phyloP scores from a whole-genome alignment of 2,113 vertebrate species.

The Cygnus atratus region DNA sequence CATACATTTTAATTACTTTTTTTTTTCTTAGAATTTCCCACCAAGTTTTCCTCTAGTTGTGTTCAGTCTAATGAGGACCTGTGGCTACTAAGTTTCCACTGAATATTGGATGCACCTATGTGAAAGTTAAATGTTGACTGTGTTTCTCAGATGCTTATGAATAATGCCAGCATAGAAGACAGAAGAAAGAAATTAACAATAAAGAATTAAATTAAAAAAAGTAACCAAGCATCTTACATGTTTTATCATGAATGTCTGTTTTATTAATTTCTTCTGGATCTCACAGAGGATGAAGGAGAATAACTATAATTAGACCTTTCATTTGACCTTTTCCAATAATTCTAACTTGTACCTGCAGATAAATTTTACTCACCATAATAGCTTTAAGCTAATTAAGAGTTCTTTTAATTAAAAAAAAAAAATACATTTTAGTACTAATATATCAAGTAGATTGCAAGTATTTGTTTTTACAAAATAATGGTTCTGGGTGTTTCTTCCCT shows the following conservation, averaged over 20 bases:
- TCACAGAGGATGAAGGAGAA: neutral
- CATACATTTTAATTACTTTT: accelerated
- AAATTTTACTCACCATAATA: neutral
- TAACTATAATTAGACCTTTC: neutral
- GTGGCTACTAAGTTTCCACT: neutral
- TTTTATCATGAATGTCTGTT: neutral
- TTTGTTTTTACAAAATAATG: conserved; percentile 19
- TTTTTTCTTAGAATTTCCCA: neutral
- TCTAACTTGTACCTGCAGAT: neutral
- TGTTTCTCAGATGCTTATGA: neutral
- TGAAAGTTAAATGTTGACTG: neutral
- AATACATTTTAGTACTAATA: conserved; percentile 52
- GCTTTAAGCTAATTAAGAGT: conserved; percentile 25
- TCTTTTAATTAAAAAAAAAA: conserved; percentile 34
- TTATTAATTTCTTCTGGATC: neutral
- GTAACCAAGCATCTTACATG: neutral
- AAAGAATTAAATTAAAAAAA: neutral
- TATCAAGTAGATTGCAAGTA: conserved; percentile 18
- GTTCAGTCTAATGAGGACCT: neutral
- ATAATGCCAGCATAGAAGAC: neutral
- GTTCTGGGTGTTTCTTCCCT: neutral
- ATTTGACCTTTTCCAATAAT: conserved; percentile 36
- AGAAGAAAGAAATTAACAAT: neutral
- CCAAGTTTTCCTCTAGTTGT: neutral
- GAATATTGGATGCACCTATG: neutral